phyloP scores from a whole-genome alignment of 2,113 vertebrate genomes.

The Pterocles burchelli region DNA sequence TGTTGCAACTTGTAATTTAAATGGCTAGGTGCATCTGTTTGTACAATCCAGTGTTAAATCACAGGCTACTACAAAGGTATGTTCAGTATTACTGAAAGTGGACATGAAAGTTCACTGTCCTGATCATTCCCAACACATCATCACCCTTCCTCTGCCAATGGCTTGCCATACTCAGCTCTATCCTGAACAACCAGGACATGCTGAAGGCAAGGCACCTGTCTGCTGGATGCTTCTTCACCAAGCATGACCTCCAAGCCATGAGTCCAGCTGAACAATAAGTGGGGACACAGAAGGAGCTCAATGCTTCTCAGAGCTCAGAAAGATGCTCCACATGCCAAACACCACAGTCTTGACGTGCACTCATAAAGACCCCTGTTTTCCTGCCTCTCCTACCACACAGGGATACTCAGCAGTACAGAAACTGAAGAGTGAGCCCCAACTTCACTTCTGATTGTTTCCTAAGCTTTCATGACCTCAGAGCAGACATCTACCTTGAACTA shows the following conservation, averaged over 20 bases:
- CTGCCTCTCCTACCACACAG: neutral
- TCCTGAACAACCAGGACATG: neutral
- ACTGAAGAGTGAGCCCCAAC: neutral
- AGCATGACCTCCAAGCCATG: rapidly evolving
- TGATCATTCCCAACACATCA: neutral
- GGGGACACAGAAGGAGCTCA: neutral
- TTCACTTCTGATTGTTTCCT: neutral
- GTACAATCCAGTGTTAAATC: constrained; percentile 1
- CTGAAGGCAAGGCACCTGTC: neutral
- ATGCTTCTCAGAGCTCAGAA: neutral
- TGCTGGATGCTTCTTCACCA: neutral
- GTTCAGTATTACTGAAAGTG: neutral
- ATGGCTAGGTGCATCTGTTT: neutral
- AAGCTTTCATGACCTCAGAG: neutral
- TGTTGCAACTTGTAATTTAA: constrained; percentile 16
- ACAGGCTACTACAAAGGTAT: neutral
- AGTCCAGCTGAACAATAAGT: neutral
- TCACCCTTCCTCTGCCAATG: neutral
- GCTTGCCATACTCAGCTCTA: neutral
- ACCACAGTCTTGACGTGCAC: neutral
- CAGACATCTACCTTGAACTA: neutral
- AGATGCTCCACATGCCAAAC: neutral
- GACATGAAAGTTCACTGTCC: neutral
- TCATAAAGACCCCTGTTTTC: neutral
- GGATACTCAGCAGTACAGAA: neutral